Evolutionary conservation across 2,797 vertebrate species (phyloP), one percentile per base, ranked within the genome.

Genomic region (Rousettus madagascariensis): DNA sequence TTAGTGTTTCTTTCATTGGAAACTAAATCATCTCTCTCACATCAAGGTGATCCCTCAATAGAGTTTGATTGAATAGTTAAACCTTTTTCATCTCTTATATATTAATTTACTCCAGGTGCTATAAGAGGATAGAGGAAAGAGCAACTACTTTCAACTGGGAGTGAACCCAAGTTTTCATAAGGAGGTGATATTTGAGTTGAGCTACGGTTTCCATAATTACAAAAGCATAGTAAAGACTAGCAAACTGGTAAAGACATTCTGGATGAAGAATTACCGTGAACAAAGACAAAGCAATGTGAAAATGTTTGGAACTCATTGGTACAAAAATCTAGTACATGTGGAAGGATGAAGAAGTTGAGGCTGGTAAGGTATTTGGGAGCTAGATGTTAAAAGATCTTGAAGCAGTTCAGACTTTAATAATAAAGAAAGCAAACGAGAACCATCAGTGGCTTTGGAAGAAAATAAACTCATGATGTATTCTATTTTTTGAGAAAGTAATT

Each of bases 231-330:
- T 17, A 53, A 89, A 26, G 59, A 49, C 80, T 49, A 49, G 7
- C 49, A 49, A 49, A 49, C 4, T 49, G 49, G 1, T 15, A 53
- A 89, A 26, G 63, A 49, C 80, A 26, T 59, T 93, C 2, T 8
- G 66, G 10, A 65, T 43, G 46, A 91, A 51, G 61, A 82, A 78
- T 33, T 55, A 46, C 2, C 26, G 53, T 16, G 66, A 72, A 51
- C 36, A 86, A 86, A 93, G 72, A 49, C 49, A 84, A 96, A 82
- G 46, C 92, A 88, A 82, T 36, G 26, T 86, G 63, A 84, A 80
- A 75, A 26, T 83, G 43, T 59, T 61, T 74, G 38, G 3, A 68
- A 79, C 30, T 86, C 65, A 26, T 43, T 86, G 30, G 24, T 26
- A 79, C 15, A 66, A 55, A 85, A 79, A 69, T 33, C 20, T 24